Conservation (phyloP, 2,113 vertebrate species). For the Elachura formosa region DNA sequence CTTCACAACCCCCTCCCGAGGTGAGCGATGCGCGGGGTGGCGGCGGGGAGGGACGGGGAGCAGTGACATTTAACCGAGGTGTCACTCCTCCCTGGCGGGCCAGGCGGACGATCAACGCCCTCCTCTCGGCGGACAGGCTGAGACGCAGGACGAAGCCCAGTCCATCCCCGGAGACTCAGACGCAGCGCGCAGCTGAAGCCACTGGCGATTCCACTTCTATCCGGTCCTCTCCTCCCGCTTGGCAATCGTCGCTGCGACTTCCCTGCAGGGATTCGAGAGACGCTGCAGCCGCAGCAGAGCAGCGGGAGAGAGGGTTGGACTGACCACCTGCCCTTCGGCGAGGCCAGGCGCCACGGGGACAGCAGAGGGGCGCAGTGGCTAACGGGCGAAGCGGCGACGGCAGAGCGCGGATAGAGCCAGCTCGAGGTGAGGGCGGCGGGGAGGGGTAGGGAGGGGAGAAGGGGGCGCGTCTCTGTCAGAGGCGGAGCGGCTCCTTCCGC, state of each 20-base stretch:
- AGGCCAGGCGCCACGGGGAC: not conserved
- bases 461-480: not conserved
- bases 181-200: not conserved
- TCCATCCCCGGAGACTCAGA: conserved; percentile 7
- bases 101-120: not conserved
- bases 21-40: not conserved
- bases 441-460: not conserved
- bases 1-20: not conserved
- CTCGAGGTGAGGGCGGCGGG: not conserved
- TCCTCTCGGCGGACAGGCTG: not conserved
- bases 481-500: not conserved
- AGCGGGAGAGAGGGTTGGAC: not conserved
- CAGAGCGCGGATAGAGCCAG: not conserved
- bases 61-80: not conserved
- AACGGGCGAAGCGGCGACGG: not conserved
- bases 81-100: not conserved
- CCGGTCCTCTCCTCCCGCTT: not conserved
- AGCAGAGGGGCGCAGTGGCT: not conserved
- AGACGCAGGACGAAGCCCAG: not conserved
- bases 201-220: not conserved
- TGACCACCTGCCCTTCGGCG: not conserved
- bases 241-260: not conserved
- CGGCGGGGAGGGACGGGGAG: not conserved
- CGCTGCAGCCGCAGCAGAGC: not conserved
- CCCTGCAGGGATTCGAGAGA: not conserved